phyloP scores from a whole-genome alignment of 2,113 vertebrate genomes.

The Tupaia chinensis region DNA sequence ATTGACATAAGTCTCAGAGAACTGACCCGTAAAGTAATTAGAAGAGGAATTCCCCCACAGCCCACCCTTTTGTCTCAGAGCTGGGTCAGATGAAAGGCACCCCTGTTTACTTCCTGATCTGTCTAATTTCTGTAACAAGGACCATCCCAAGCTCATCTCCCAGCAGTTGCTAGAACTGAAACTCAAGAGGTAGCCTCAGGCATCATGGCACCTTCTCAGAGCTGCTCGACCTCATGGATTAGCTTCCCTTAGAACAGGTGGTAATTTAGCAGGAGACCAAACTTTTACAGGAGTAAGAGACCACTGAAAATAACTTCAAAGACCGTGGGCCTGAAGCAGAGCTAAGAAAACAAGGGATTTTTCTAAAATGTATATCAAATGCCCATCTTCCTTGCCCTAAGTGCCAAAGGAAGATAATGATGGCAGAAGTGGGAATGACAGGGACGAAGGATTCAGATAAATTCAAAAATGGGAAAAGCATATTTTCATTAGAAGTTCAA shows the following conservation, averaged over 20 bases:
- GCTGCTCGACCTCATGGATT: slow-evolving; percentile 94
- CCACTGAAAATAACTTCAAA: slow-evolving; percentile 85
- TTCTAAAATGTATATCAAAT: slow-evolving; percentile 66
- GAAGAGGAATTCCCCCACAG: slow-evolving; percentile 92
- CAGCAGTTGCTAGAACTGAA: slow-evolving; percentile 93
- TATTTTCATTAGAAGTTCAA: not conserved
- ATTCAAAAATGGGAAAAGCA: not conserved
- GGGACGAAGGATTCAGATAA: not conserved
- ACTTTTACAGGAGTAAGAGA: slow-evolving; percentile 89
- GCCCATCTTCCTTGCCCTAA: not conserved
- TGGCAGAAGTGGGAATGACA: not conserved
- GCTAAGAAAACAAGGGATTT: slow-evolving; percentile 60
- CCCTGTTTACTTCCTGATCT: slow-evolving; percentile 98
- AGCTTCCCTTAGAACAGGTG: slow-evolving; percentile 92
- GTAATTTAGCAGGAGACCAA: slow-evolving; percentile 88
- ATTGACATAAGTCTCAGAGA: slow-evolving; percentile 92
- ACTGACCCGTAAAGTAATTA: slow-evolving; percentile 97
- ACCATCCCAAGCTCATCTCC: slow-evolving; percentile 93
- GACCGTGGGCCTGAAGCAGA: slow-evolving; percentile 75
- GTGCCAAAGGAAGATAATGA: not conserved
- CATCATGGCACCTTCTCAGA: slow-evolving; percentile 88
- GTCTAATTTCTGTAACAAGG: slow-evolving; percentile 96
- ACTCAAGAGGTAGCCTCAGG: slow-evolving; percentile 91
- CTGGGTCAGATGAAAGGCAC: slow-evolving; percentile 94
- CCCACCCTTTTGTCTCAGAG: slow-evolving; percentile 86